phyloP scores from a whole-genome alignment of 2,888 invertebrate genomes.

The Cryptocephalus moraei region DNA sequence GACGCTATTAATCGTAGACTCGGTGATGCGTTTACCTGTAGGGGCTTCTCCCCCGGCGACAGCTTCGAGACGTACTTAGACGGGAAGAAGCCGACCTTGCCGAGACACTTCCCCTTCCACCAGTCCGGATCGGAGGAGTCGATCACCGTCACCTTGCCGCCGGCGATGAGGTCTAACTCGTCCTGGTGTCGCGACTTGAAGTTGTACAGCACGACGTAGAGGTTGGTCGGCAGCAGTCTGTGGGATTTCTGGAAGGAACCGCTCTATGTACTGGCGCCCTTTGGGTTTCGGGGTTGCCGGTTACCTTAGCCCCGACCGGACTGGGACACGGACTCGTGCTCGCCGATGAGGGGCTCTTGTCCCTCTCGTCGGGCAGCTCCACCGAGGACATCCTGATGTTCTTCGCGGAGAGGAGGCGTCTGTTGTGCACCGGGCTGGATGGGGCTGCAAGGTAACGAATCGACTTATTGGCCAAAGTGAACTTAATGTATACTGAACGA shows the following conservation, averaged over 20 bases:
- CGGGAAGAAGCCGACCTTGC: slow-evolving; percentile 86
- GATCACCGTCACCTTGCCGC: slow-evolving; percentile 83
- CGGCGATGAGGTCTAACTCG: slow-evolving; percentile 87
- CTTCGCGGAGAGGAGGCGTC: slow-evolving; percentile 67
- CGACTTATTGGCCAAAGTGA: no score
- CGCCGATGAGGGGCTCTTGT: slow-evolving; percentile 82
- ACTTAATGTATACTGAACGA: not conserved
- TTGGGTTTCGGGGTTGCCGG: not conserved
- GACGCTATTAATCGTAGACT: no score
- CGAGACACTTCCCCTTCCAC: slow-evolving; percentile 95
- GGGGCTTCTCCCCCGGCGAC: slow-evolving; percentile 79
- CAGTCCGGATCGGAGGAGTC: slow-evolving; percentile 92
- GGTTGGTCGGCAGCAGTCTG: slow-evolving; percentile 76
- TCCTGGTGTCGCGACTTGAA: slow-evolving; percentile 91
- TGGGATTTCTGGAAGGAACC: slow-evolving; percentile 65
- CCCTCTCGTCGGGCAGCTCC: slow-evolving; percentile 84
- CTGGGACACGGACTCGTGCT: slow-evolving; percentile 92
- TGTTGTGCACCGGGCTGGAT: slow-evolving; percentile 84
- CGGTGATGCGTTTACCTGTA: slow-evolving; percentile 88
- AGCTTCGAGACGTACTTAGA: slow-evolving; percentile 89
- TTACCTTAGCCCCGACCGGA: slow-evolving; percentile 46
- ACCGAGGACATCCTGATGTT: slow-evolving; percentile 88
- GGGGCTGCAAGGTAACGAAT: slow-evolving; percentile 50
- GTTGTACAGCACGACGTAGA: slow-evolving; percentile 91
- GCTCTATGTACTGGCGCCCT: no score